Evolutionary conservation across 2,113 vertebrate genomes (phyloP), one percentile per base, ranked within the genome.

Genomic region (Festucalex cinctus): DNA sequence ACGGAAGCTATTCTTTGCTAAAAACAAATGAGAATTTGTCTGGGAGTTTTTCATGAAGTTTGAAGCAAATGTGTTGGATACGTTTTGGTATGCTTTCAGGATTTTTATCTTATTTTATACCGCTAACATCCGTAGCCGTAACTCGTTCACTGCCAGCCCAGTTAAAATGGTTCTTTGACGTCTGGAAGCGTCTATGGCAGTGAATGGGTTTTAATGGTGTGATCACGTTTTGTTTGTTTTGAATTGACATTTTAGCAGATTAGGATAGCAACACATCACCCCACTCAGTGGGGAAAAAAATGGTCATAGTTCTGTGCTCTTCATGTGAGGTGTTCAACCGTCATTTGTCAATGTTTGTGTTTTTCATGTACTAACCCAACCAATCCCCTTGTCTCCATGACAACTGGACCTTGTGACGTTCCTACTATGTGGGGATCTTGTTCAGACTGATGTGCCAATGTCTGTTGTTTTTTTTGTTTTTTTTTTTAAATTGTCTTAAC

Each of bases 401-500:
- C 73, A 78, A 80, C 70, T 77, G 74, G 70, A 78, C 76, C 80
- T 79, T 78, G 65, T 76, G 72, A 80, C 73, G 66, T 60, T 62
- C 66, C 70, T 78, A 68, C 69, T 41, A 68, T 74, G 67, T 83
- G 71, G 74, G 62, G 80, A 59, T 76, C 68, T 75, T 75, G 71
- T 83, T 71, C 68, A 80, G 77, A 82, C 65, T 69, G 56, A 61
- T 83, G 74, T 84, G 77, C 78, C 57, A 65, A 76, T 72, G 53
- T 78, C n/a, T 65, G 63, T 19, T 20, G 16, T 71, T 79, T 74
- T 78, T 81, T 44, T 20, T 28, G 70, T 79, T 74, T 78, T 81
- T 44, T 73, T 53, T 28, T 28, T 28, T 49, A 20, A 4, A 79
- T 83, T 73, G 76, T 88, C 84, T 87, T 82, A 78, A 85, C 82